phyloP scores from a whole-genome alignment of 2,797 vertebrate genomes.

The Neosilurus hyrtlii region DNA sequence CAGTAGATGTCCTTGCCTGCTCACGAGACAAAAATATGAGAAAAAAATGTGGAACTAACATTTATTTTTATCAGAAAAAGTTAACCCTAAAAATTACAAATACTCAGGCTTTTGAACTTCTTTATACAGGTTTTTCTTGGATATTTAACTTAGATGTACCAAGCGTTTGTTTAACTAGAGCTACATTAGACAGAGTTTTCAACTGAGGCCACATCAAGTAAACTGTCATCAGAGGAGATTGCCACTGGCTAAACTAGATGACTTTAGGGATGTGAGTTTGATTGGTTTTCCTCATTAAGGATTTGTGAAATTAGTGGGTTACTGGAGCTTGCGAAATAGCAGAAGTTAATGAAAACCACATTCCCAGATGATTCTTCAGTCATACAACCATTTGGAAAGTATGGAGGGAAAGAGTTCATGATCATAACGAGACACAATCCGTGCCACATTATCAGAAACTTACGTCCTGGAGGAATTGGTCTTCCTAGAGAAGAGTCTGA shows the following conservation, averaged over 20 bases:
- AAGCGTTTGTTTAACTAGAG: background rate
- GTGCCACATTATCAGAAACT: conserved; percentile 68
- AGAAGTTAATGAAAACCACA: conserved; percentile 46
- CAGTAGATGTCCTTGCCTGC: background rate
- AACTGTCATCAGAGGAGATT: conserved; percentile 41
- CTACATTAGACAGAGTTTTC: conserved; percentile 14
- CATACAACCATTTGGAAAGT: conserved; percentile 43
- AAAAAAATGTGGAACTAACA: background rate
- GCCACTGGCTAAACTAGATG: conserved; percentile 42
- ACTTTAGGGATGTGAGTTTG: conserved; percentile 37
- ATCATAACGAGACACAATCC: conserved; percentile 46
- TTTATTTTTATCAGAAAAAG: background rate
- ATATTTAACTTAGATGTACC: background rate
- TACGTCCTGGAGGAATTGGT: conserved; percentile 93
- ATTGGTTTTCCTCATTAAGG: conserved; percentile 54
- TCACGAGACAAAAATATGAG: background rate
- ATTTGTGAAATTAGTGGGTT: conserved; percentile 60
- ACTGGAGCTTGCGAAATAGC: conserved; percentile 41
- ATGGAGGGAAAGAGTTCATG: conserved; percentile 59
- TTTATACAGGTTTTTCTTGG: background rate
- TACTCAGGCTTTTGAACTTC: background rate
- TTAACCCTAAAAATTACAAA: background rate
- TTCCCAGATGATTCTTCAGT: conserved; percentile 46
- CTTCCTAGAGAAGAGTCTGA: conserved; percentile 82
- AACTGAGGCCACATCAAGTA: conserved; percentile 49